phyloP scores from a whole-genome alignment of 2,888 invertebrate genomes.

The Branchipolynoe longqiensis region DNA sequence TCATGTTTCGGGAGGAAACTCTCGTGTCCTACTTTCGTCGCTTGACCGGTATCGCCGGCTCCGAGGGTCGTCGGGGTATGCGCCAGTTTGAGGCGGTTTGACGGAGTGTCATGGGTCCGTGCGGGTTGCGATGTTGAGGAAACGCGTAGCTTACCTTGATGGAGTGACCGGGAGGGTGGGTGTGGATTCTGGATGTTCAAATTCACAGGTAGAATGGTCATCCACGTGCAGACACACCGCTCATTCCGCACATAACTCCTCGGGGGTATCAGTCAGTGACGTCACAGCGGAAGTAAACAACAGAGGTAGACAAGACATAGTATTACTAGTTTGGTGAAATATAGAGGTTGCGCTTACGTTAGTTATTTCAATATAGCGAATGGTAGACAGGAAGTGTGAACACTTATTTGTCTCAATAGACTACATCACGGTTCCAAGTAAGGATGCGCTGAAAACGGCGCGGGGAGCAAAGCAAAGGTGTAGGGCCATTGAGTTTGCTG shows the following conservation, averaged over 20 bases:
- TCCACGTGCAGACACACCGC: constrained; percentile 10
- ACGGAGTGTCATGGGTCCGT: neutral
- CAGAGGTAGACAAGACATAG: constrained; percentile 7
- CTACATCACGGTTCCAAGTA: too few species aligned
- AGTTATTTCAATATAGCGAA: too few species aligned
- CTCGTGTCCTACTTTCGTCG: constrained; percentile 40
- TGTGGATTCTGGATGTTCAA: neutral
- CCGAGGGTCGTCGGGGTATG: constrained; percentile 3
- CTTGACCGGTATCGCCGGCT: constrained; percentile 27
- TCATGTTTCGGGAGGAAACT: neutral
- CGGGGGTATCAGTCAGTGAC: neutral
- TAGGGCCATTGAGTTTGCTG: too few species aligned
- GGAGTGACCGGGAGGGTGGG: neutral
- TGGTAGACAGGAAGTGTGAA: too few species aligned
- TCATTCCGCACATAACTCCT: neutral
- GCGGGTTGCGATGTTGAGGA: neutral
- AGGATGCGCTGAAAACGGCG: too few species aligned
- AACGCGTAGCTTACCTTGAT: neutral
- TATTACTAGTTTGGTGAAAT: too few species aligned
- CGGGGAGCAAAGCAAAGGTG: too few species aligned
- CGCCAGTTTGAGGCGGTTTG: neutral
- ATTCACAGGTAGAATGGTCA: neutral
- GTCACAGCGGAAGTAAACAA: constrained; percentile 47
- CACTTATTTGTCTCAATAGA: too few species aligned
- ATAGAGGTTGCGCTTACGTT: too few species aligned